Conservation (phyloP, 2,797 vertebrate genomes). For the Moxostoma hubbsi region DNA sequence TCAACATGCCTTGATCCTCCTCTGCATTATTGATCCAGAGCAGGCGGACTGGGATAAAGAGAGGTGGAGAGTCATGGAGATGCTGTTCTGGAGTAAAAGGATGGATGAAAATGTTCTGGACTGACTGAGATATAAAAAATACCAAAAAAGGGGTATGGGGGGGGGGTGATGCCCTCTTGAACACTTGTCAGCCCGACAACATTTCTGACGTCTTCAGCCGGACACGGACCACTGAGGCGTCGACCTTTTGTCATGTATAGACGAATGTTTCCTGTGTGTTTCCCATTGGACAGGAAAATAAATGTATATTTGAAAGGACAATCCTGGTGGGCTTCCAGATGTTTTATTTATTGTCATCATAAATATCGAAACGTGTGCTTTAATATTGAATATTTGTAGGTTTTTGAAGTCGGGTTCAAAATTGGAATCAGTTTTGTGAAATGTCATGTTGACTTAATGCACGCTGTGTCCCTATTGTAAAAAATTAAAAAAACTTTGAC, state of each 20-base stretch:
- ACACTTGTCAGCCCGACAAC: background rate
- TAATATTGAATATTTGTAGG: no score
- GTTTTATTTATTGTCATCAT: slow-evolving; percentile 60
- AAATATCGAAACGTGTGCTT: background rate
- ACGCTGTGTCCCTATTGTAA: no score
- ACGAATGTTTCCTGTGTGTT: slow-evolving; percentile 22
- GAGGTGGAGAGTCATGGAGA: slow-evolving; percentile 55
- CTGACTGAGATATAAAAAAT: background rate
- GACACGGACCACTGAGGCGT: background rate
- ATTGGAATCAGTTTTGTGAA: no score
- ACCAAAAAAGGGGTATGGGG: no score
- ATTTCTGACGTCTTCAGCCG: background rate
- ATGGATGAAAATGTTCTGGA: slow-evolving; percentile 1
- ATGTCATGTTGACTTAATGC: background rate
- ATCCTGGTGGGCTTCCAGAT: slow-evolving; percentile 47
- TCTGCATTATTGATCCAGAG: slow-evolving; percentile 72
- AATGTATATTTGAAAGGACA: slow-evolving; percentile 65
- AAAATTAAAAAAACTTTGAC: background rate
- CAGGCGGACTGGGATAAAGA: slow-evolving; percentile 46
- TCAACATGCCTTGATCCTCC: slow-evolving; percentile 56
- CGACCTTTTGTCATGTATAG: slow-evolving; percentile 7
- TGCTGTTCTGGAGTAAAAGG: slow-evolving; percentile 25
- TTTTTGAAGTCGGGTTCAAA: no score
- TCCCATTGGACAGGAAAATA: slow-evolving; percentile 45
- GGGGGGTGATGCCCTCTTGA: background rate